Evolutionary conservation across 2,113 vertebrate species (phyloP).

Genomic region (Phrynosoma blainvillii): DNA sequence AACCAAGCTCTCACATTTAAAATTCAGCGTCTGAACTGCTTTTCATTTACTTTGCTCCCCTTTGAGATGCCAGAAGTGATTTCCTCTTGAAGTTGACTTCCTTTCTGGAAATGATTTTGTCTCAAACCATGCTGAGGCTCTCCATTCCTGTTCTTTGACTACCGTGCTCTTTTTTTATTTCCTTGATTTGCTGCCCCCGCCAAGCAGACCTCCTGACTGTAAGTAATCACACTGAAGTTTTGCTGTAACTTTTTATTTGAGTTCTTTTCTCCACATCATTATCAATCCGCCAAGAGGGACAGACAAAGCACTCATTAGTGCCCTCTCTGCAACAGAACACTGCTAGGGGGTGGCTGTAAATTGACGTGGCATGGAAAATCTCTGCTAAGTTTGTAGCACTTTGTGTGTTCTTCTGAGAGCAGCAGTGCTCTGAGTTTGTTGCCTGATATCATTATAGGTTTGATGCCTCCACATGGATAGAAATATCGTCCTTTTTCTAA

Average conservation of each 20-base stretch:
- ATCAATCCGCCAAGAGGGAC: conserved; percentile 67
- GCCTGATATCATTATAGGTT: conserved; percentile 45
- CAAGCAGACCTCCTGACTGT: conserved; percentile 64
- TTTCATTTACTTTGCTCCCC: conserved; percentile 68
- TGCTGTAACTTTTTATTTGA: conserved; percentile 72
- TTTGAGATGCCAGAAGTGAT: conserved; percentile 76
- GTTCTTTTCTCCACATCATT: conserved; percentile 61
- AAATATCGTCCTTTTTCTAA: conserved; percentile 40
- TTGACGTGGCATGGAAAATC: conserved; percentile 87
- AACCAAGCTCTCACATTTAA: conserved; percentile 56
- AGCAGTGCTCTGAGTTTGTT: conserved; percentile 52
- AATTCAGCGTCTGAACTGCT: conserved; percentile 61
- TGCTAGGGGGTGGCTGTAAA: conserved; percentile 80
- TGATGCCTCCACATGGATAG: conserved; percentile 71
- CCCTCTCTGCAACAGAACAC: conserved; percentile 75
- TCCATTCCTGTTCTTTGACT: conserved; percentile 63
- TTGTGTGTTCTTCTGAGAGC: conserved; percentile 59
- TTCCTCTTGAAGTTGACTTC: conserved; percentile 78
- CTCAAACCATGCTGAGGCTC: conserved; percentile 71
- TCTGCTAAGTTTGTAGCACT: conserved; percentile 73
- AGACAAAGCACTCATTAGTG: conserved; percentile 80
- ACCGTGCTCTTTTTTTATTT: conserved; percentile 44
- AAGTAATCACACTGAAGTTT: conserved; percentile 65
- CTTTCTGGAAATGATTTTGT: conserved; percentile 81
- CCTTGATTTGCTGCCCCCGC: conserved; percentile 33